Conservation (phyloP, 2,113 vertebrate species). For the Megaceryle maxima region DNA sequence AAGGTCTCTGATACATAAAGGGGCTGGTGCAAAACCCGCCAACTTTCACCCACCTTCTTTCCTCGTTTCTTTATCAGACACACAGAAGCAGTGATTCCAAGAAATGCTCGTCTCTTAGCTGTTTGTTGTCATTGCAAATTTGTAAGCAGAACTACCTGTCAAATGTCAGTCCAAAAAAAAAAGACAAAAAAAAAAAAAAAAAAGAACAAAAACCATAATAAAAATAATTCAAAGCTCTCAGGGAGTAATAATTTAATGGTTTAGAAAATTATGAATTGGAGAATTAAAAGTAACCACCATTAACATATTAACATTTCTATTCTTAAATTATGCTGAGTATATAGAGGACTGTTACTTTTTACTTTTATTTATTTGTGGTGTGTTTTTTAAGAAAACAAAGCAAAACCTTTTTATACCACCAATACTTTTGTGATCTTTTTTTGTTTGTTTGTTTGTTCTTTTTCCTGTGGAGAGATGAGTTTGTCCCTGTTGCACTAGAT, state of each 20-base stretch:
- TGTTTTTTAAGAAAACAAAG: constrained; percentile 60
- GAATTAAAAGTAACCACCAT: constrained; percentile 71
- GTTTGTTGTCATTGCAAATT: constrained; percentile 71
- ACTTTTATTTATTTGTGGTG: constrained; percentile 77
- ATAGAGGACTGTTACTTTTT: constrained; percentile 80
- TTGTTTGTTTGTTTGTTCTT: constrained; percentile 48
- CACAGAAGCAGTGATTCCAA: constrained; percentile 55
- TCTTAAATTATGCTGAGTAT: constrained; percentile 81
- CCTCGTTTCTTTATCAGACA: constrained; percentile 3
- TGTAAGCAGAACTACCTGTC: constrained; percentile 79
- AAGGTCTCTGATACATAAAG: neutral
- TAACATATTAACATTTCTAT: constrained; percentile 77
- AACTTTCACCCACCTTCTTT: constrained; percentile 25
- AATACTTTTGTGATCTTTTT: constrained; percentile 49
- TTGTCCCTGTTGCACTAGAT: constrained; percentile 80
- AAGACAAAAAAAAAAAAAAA: neutral
- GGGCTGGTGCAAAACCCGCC: neutral
- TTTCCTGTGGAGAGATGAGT: constrained; percentile 80
- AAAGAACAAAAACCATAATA: neutral
- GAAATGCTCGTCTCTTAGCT: constrained; percentile 55
- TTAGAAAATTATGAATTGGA: constrained; percentile 77
- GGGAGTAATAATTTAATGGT: constrained; percentile 80
- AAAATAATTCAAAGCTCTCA: constrained; percentile 74
- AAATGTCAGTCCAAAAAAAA: constrained; percentile 77
- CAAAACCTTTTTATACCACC: constrained; percentile 69